phyloP scores from a whole-genome alignment of 2,797 vertebrate species.

The Poecilia wingei region DNA sequence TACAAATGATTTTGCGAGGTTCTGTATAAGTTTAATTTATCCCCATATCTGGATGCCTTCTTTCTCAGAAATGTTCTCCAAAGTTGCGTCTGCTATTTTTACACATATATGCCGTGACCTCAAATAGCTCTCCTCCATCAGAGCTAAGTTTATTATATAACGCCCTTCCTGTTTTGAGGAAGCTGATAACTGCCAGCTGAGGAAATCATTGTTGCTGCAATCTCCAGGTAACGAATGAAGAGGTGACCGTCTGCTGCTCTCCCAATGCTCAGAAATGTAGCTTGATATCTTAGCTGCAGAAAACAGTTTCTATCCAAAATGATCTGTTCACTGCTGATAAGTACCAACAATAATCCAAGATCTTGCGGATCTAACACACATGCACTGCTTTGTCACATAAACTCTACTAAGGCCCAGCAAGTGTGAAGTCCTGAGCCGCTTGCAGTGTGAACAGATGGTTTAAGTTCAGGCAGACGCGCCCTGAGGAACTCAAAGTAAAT shows the following conservation, averaged over 20 bases:
- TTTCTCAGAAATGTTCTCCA: slow-evolving; percentile 16
- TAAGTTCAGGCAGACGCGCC: slow-evolving; percentile 27
- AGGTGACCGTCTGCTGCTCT: slow-evolving; percentile 37
- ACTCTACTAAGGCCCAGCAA: slow-evolving; percentile 17
- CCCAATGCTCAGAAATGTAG: slow-evolving; percentile 46
- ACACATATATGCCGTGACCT: slow-evolving; percentile 25
- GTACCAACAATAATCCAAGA: neutral
- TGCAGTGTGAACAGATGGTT: slow-evolving; percentile 47
- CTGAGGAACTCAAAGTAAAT: slow-evolving; percentile 36
- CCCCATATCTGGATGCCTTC: slow-evolving; percentile 14
- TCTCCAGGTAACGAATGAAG: slow-evolving; percentile 50
- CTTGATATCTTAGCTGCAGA: slow-evolving; percentile 35
- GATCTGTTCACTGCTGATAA: slow-evolving; percentile 1
- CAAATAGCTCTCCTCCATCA: slow-evolving; percentile 20
- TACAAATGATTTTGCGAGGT: neutral
- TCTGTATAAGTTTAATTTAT: neutral
- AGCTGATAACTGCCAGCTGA: slow-evolving; percentile 54
- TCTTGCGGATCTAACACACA: slow-evolving; percentile 21
- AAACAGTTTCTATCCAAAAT: slow-evolving; percentile 37
- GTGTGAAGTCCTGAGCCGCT: slow-evolving; percentile 24
- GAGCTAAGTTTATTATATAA: slow-evolving; percentile 39
- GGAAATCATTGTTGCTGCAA: slow-evolving; percentile 38
- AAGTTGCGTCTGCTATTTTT: slow-evolving; percentile 14
- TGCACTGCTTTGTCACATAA: slow-evolving; percentile 10
- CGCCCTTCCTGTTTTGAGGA: slow-evolving; percentile 45